A percentile compares a stretch with the other conserved stretches of the same genome.
phyloP scores from a whole-genome alignment of 2,113 vertebrate genomes.

The Cyanistes caeruleus region DNA sequence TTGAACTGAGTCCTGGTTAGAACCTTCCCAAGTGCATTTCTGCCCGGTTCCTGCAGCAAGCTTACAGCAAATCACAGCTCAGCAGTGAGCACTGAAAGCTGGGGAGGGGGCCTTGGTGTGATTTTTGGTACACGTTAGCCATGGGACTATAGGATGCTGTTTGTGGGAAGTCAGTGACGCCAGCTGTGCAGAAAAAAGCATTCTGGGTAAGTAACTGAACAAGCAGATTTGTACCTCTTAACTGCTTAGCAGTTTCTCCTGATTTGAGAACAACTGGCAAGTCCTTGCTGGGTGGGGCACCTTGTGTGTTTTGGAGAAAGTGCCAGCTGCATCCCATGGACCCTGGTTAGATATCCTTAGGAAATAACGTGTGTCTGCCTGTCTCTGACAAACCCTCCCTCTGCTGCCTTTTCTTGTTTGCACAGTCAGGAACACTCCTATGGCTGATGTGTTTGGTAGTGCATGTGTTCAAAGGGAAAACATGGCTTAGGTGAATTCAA shows the following conservation, averaged over 20 bases:
- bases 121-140: accelerated
- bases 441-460: not conserved
- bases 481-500: not conserved
- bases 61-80: not conserved
- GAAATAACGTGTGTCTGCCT: not conserved
- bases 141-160: not conserved
- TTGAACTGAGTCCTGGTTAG: not conserved
- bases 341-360: not conserved
- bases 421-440: not conserved
- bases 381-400: not conserved
- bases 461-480: not conserved
- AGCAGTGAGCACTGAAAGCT: not conserved
- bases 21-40: not conserved
- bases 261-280: not conserved
- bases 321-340: not conserved
- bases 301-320: not conserved
- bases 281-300: not conserved
- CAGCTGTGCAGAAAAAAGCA: not conserved
- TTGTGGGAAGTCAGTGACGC: not conserved
- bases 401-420: not conserved
- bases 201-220: not conserved
- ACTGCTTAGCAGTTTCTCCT: not conserved
- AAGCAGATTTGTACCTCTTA: not conserved
- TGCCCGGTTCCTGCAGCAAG: not conserved
- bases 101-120: not conserved